Base-by-base conservation (phyloP, 2,797 vertebrate genomes). In the Galagoides demidoff region DNA sequence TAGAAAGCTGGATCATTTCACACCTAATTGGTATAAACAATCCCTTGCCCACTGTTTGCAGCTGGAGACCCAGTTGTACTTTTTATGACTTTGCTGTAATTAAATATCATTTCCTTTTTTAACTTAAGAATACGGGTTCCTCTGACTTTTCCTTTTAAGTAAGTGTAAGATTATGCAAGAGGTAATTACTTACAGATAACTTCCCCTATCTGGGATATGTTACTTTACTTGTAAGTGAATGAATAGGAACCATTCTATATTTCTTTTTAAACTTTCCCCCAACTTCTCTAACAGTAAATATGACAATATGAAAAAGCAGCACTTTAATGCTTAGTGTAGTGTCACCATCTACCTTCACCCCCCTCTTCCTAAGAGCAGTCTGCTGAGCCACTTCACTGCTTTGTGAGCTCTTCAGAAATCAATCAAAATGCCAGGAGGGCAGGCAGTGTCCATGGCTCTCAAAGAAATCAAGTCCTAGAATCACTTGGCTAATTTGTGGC, bases 41-140 rank as follows among this genome's bases (percentile, higher is more conserved):
- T 98, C 97, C 96, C 97, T 96, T 97, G 84, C 94, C 98, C 22
- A 11, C 94, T 0, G 3, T 97, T 96, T 97, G 97, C 96, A 88
- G 92, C 98, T 98, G 97, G 94, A 98, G 89, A 84, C 95, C 96
- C 66, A 0, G 94, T 97, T 98, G 93, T 96, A 97, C 97, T 97
- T 98, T 98, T 96, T 97, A 97, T 97, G 96, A 96, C 96, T 97
- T 97, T 97, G 95, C 97, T 96, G 93, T 96, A 98, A 97, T 97
- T 97, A 98, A 98, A 90, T 96, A 95, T 94, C 95, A 88, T 98
- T 98, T 98, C 96, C 95, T 98, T 98, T 98, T 98, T 98, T 97
- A 98, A 85, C 95, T 98, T 97, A 98, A 97, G 93, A 97, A 95
- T 96, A 43, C 27, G 0, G 93, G 94, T 93, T 97, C 96, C 73